Percentiles rank a stretch among this genome's conserved stretches.
These are phyloP conservation scores for Albula goreensis DNA, from an alignment of 2,113 vertebrate genomes.

Conservation along the genomic window DNA sequence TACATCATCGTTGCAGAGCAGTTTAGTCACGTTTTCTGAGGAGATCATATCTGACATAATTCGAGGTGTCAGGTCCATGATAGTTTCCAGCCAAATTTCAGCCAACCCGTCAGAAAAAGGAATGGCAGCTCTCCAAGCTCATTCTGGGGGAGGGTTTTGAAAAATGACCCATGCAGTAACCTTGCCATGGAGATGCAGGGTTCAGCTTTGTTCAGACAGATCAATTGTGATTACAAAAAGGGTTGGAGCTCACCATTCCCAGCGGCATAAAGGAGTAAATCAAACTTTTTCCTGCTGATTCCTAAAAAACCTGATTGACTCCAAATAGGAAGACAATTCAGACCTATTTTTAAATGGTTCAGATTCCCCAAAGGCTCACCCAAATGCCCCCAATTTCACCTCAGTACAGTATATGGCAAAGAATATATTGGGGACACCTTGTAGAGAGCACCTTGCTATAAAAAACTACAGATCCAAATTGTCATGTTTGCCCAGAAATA, in stretches of 20 bases:
- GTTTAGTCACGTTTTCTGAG: not conserved
- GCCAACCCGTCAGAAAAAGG: constrained; percentile 42
- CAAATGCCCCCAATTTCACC: not conserved
- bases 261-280: not conserved
- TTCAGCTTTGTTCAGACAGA: constrained; percentile 49
- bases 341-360: not conserved
- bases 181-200: constrained; percentile 47
- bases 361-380: not conserved
- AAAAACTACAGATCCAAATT: not conserved
- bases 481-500: not conserved
- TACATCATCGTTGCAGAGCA: not conserved
- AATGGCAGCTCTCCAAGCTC: constrained; percentile 50
- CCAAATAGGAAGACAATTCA: not conserved
- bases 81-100: constrained; percentile 36
- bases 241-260: not conserved
- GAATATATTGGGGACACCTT: not conserved
- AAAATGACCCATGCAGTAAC: constrained; percentile 57
- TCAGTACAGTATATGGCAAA: not conserved
- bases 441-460: not conserved
- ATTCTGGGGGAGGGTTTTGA: constrained; percentile 44
- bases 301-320: not conserved
- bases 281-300: not conserved
- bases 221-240: constrained; percentile 44
- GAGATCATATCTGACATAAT: constrained; percentile 39
- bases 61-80: constrained; percentile 9